Percentiles rank a stretch among this genome's conserved stretches.
Conservation (phyloP, 2,113 vertebrate species). For the Platycercus adscitus region DNA sequence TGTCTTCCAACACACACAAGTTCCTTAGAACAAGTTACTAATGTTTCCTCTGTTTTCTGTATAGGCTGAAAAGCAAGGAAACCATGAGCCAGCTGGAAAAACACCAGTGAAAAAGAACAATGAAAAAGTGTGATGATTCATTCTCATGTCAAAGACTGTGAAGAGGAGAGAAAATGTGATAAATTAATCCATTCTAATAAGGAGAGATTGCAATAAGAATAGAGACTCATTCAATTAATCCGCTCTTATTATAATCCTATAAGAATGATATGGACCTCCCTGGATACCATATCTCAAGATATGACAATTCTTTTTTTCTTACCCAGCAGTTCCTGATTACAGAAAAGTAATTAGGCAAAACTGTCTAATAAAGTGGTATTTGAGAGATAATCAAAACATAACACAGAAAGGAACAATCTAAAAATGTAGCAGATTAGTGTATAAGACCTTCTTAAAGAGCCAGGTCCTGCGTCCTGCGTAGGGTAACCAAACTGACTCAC, state of each 20-base stretch:
- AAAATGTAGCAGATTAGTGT: neutral
- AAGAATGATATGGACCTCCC: constrained; percentile 57
- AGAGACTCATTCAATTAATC: constrained; percentile 59
- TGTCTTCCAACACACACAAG: neutral
- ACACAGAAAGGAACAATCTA: neutral
- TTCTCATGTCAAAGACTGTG: constrained; percentile 61
- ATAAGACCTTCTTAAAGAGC: neutral
- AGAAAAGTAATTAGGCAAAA: constrained; percentile 74
- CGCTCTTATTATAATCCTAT: constrained; percentile 70
- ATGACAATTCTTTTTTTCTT: constrained; percentile 54
- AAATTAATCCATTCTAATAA: constrained; percentile 73
- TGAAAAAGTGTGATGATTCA: constrained; percentile 18
- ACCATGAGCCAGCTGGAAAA: neutral
- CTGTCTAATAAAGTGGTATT: constrained; percentile 62
- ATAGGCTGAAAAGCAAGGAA: constrained; percentile 1
- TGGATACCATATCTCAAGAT: constrained; percentile 52
- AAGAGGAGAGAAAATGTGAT: constrained; percentile 49
- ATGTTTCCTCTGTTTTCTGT: neutral
- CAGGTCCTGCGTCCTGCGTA: neutral
- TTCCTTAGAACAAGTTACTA: neutral
- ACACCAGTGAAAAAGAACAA: neutral
- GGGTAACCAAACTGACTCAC: constrained; percentile 16
- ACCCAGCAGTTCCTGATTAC: constrained; percentile 59
- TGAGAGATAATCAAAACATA: constrained; percentile 59
- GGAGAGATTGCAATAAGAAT: constrained; percentile 63